Evolutionary conservation across 92 coral and sea anemone species (phyloP).

Genomic region (Desmophyllum pertusum): DNA sequence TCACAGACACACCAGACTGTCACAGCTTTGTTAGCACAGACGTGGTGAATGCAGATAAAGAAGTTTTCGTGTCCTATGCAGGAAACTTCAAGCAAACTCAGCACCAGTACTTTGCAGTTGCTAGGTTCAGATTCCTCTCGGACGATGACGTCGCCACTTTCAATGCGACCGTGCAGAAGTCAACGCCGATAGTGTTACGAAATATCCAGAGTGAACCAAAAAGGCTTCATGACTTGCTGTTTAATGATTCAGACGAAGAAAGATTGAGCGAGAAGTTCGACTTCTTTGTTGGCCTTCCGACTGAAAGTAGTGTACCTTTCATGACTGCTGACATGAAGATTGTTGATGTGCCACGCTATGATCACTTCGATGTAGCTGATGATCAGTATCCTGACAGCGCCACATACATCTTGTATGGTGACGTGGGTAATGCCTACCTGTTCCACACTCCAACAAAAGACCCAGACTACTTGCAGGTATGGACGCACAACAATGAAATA

Average conservation of each 20-base stretch:
- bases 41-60: slow-evolving; percentile 24
- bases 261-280: slow-evolving; percentile 5
- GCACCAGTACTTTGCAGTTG: slow-evolving; percentile 54
- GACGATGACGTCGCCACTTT: slow-evolving; percentile 41
- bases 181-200: slow-evolving; percentile 29
- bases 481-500: not conserved
- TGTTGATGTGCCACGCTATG: slow-evolving; percentile 65
- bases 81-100: slow-evolving; percentile 48
- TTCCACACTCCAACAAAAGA: slow-evolving; percentile 54
- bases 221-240: slow-evolving; percentile 59
- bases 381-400: slow-evolving; percentile 52
- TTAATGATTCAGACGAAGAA: slow-evolving; percentile 35
- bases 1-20: slow-evolving; percentile 40
- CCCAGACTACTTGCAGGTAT: slow-evolving; percentile 66
- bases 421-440: slow-evolving; percentile 48
- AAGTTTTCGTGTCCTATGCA: slow-evolving; percentile 48
- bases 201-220: slow-evolving; percentile 19
- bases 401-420: slow-evolving; percentile 60
- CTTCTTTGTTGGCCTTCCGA: slow-evolving; percentile 36
- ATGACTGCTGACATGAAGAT: slow-evolving; percentile 53
- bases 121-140: slow-evolving; percentile 40
- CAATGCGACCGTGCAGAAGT: not conserved
- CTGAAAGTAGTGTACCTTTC: slow-evolving; percentile 21
- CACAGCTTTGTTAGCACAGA: slow-evolving; percentile 63
- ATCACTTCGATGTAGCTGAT: slow-evolving; percentile 58